Evolutionary conservation across 2,797 vertebrate genomes (phyloP), one percentile per base, ranked within the genome.

Genomic region (Vultur gryphus): DNA sequence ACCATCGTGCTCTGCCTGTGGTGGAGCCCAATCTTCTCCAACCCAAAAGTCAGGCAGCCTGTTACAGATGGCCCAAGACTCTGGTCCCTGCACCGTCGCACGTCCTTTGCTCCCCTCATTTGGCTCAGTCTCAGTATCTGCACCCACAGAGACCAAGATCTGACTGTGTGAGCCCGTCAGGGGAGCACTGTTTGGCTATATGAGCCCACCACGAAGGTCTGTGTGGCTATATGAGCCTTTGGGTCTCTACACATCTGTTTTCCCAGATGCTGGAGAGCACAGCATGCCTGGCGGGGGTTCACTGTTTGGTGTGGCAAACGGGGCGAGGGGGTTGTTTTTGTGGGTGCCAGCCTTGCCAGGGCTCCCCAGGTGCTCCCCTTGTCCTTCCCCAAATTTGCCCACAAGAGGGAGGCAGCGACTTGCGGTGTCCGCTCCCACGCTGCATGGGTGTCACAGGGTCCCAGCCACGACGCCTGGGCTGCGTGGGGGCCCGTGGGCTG

Each of bases 231-330:
- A 16, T 3, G 11, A 89, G 20, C 24, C 57, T 43, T 29, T 16
- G n/a, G 28, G 29, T 5, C 31, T 58, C 54, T 10, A 8, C 17
- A 31, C 24, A 1, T 57, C 37, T 33, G 20, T 49, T 72, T 46
- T 54, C 54, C 39, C 59, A 39, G 55, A 5, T 24, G 59, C 29
- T 72, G 85, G 35, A 28, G 33, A 35, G 19, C 0, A 1, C 35
- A 19, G 8, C 4, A 3, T 11, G 29, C 55, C 61, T n/a, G 19
- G 9, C 0, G 4, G 28, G 5, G 17, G 11, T 9, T 69, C 19
- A 9, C 39, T 0, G 0, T 48, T 18, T 19, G 23, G 4, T 16
- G 48, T 16, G 10, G 17, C 9, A 23, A 28, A 54, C 0, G 4
- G n/a, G 41, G 18, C 1, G 4, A 49, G 8, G 20, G 39, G 31